Evolutionary conservation across 2,888 invertebrate genomes (phyloP).

Genomic region (Matsumyia berberina): DNA sequence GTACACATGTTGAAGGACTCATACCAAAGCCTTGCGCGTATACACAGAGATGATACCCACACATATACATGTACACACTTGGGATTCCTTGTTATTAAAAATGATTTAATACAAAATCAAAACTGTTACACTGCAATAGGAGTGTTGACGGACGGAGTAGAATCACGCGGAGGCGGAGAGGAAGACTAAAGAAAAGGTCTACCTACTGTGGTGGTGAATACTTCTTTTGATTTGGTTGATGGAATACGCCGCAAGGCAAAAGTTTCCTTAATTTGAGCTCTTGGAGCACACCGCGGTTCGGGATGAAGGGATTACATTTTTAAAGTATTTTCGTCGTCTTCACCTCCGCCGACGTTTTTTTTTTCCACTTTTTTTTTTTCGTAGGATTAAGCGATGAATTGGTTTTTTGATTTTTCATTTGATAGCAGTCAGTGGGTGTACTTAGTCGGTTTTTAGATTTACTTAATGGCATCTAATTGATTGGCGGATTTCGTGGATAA

Average conservation of each 20-base stretch:
- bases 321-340: slow-evolving; percentile 40
- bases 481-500: slow-evolving; percentile 48
- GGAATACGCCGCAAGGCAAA: slow-evolving; percentile 62
- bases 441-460: slow-evolving; percentile 52
- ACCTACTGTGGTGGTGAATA: slow-evolving; percentile 37
- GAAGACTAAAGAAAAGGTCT: slow-evolving; percentile 18
- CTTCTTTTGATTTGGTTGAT: slow-evolving; percentile 68
- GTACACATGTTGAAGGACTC: slow-evolving; percentile 62
- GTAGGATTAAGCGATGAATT: slow-evolving; percentile 52
- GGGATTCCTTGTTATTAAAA: slow-evolving; percentile 66
- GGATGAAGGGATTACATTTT: slow-evolving; percentile 56
- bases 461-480: slow-evolving; percentile 63
- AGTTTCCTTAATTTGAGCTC: slow-evolving; percentile 70
- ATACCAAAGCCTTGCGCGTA: slow-evolving; percentile 14
- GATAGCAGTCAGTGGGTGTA: slow-evolving; percentile 47
- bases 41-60: not conserved
- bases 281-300: slow-evolving; percentile 25
- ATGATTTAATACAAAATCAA: slow-evolving; percentile 74
- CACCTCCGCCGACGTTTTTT: not conserved
- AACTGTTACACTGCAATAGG: slow-evolving; percentile 48
- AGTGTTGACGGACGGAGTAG: slow-evolving; percentile 6
- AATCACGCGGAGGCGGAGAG: not conserved
- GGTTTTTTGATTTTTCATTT: slow-evolving; percentile 49
- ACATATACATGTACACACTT: slow-evolving; percentile 5
- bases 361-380: slow-evolving; percentile 6